Conservation (phyloP, 92 coral and sea anemone species). For the Parazoanthus atlanticus region DNA sequence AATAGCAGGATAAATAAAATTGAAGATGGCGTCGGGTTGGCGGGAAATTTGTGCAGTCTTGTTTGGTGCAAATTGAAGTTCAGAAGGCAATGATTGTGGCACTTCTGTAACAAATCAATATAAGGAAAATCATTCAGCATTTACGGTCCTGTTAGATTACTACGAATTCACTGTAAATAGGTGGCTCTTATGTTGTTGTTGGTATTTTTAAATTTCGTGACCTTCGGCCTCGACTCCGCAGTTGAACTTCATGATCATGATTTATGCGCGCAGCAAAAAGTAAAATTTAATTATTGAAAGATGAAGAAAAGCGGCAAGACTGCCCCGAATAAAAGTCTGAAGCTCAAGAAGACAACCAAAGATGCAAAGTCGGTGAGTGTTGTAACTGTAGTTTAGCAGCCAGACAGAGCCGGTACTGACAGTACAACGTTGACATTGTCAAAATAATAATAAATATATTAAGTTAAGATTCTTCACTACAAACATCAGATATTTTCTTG, state of each 20-base stretch:
- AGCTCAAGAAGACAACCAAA: conserved; percentile 1
- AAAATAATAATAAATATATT: not conserved
- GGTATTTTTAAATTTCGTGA: not conserved
- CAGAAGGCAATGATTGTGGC: too few relatives aligned
- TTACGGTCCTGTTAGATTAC: not conserved
- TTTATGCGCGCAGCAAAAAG: not conserved
- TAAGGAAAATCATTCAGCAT: not conserved
- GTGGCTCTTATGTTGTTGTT: not conserved
- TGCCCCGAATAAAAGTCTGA: conserved; percentile 6
- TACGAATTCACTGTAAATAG: not conserved
- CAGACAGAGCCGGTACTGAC: not conserved
- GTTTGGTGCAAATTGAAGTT: not conserved
- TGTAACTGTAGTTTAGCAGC: not conserved
- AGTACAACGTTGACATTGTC: not conserved
- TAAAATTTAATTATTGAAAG: not conserved
- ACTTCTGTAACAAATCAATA: not conserved
- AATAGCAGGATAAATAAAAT: not conserved
- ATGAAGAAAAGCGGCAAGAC: not conserved
- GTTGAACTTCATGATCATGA: not conserved
- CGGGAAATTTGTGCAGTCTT: conserved; percentile 1
- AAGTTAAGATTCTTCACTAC: too few relatives aligned
- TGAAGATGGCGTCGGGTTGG: conserved; percentile 9
- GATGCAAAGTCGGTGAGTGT: conserved; percentile 9
- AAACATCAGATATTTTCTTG: too few relatives aligned
- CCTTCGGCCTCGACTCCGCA: not conserved